These are phyloP conservation scores for Eriosoma lanigerum DNA, from an alignment of 1,140 invertebrate species.

Conservation along the genomic window DNA sequence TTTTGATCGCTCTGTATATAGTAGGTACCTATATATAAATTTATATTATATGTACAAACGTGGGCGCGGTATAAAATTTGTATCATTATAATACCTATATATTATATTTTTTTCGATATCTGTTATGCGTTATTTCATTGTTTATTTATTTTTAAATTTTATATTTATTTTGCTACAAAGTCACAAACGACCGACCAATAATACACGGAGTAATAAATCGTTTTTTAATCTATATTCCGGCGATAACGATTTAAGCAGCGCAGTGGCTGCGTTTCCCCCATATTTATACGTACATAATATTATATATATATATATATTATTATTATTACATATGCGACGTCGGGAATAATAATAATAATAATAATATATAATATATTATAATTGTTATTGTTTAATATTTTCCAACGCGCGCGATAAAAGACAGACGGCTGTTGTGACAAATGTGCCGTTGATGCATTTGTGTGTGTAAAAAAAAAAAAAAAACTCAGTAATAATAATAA, in stretches of 20 bases:
- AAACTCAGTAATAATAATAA: constrained; percentile 33
- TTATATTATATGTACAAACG: too few relatives aligned
- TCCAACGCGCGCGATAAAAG: constrained; percentile 39
- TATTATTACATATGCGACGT: too few relatives aligned
- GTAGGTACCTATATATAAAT: too few relatives aligned
- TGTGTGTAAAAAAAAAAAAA: background rate
- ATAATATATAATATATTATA: background rate
- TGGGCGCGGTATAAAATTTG: too few relatives aligned
- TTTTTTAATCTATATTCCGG: constrained; percentile 34
- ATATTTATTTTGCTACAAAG: background rate
- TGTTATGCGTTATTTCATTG: constrained; percentile 5
- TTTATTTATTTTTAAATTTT: background rate
- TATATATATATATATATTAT: too few relatives aligned
- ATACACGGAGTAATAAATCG: constrained; percentile 38
- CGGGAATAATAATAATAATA: background rate
- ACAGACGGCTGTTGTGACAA: constrained; percentile 46
- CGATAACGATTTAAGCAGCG: constrained; percentile 42
- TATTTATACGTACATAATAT: too few relatives aligned
- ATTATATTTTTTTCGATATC: too few relatives aligned
- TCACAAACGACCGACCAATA: background rate
- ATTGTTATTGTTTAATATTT: constrained; percentile 50
- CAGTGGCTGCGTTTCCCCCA: background rate
- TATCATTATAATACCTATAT: too few relatives aligned
- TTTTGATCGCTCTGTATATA: too few relatives aligned
- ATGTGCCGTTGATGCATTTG: constrained; percentile 44